Evolutionary conservation across 2,113 vertebrate genomes (phyloP), one percentile per base, ranked within the genome.

Genomic region (Muntiacus muntjak): DNA sequence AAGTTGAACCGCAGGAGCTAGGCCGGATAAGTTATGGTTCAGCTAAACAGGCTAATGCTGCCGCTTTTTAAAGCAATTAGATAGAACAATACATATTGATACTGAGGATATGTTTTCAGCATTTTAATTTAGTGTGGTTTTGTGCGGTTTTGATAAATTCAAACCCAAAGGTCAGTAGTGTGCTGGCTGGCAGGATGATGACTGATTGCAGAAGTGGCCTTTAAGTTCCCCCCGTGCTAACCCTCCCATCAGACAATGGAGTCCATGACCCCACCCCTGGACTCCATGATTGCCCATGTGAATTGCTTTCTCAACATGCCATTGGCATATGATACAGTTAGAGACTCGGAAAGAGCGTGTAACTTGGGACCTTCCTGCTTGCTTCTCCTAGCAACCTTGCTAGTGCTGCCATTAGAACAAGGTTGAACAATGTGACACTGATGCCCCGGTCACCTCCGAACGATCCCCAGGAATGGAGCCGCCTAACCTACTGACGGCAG

Each of bases 371-470:
- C n/a, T 79, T 14, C 36, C 4, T 40, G 25, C 62, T 92, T 64
- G 15, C 10, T 91, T 76, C 52, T 87, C 33, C 28, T 52, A 43
- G 55, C 17, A 71, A 28, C 36, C 6, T 67, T n/a, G 43, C n/a
- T 60, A 12, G 16, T 19, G 52, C 52, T 2, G 2, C 45, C 33
- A 7, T 26, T 7, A 78, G 13, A 83, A 86, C 1, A 30, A 58
- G 64, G 12, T 8, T 78, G 17, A 12, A 43, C 16, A n/a, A 43
- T 15, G 47, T 52, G 26, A 43, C 1, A 2, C 23, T 33, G 33
- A 11, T 6, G 76, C 15, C 2, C 21, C 8, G 3, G 2, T 10
- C 30, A 26, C 3, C 13, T 19, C 40, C 8, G 33, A 21, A 6
- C 1, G 30, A 11, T 6, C 1, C 14, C 26, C 8, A 30, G 45